Percentiles rank a stretch among this genome's conserved stretches.
Evolutionary conservation across 2,797 vertebrate species (phyloP).

Genomic region (Chiloscyllium punctatum): DNA sequence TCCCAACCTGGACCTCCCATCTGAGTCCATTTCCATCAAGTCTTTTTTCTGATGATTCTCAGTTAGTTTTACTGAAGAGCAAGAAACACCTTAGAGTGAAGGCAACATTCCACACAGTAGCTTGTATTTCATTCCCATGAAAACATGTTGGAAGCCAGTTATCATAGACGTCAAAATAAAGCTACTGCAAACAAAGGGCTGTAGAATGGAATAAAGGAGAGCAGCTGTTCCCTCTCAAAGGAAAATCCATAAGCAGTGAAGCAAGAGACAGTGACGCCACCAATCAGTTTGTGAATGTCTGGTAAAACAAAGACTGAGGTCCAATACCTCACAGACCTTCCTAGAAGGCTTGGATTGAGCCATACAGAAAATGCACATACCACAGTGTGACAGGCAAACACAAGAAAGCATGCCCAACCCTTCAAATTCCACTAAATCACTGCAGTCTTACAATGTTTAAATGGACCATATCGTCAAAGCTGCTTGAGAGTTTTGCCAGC

Average conservation of each 20-base stretch:
- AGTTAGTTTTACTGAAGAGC: neutral
- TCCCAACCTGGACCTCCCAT: neutral
- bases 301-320: constrained; percentile 23
- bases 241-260: constrained; percentile 34
- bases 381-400: constrained; percentile 33
- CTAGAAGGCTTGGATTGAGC: constrained; percentile 14
- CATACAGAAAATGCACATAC: constrained; percentile 20
- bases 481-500: neutral
- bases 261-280: constrained; percentile 35
- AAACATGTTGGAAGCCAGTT: constrained; percentile 34
- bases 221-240: constrained; percentile 32
- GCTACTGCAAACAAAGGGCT: constrained; percentile 20
- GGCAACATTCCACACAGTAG: constrained; percentile 31
- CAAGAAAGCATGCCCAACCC: neutral
- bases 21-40: neutral
- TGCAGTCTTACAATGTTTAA: neutral
- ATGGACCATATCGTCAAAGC: constrained; percentile 32
- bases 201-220: constrained; percentile 5
- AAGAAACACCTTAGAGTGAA: neutral
- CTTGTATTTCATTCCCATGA: constrained; percentile 25
- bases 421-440: constrained; percentile 35
- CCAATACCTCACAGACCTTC: constrained; percentile 9
- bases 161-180: constrained; percentile 36
- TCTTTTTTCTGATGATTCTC: neutral
- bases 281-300: constrained; percentile 33